Conservation (phyloP, 2,888 invertebrate genomes). For the Notodonta dromedarius region DNA sequence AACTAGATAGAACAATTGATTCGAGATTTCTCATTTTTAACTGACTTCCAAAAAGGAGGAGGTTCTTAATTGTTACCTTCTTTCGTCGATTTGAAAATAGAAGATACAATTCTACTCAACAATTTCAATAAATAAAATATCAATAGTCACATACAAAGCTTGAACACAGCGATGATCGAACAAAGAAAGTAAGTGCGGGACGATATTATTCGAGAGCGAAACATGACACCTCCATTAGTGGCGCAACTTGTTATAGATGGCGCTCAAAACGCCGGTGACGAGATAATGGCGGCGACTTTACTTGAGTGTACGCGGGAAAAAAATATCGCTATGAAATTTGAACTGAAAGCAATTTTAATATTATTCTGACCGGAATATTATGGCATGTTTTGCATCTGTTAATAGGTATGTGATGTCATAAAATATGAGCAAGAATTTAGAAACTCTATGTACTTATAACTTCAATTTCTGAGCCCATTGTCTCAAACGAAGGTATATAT, state of each 20-base stretch:
- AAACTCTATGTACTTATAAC: no score
- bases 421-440: no score
- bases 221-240: conserved; percentile 69
- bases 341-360: not conserved
- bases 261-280: conserved; percentile 48
- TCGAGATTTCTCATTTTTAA: no score
- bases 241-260: conserved; percentile 51
- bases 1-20: no score
- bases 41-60: no score
- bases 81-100: not conserved
- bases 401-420: not conserved
- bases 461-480: not conserved
- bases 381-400: not conserved
- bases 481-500: conserved; percentile 10
- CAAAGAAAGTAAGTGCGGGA: conserved; percentile 33
- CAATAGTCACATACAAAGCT: not conserved
- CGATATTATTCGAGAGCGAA: conserved; percentile 49
- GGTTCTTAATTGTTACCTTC: no score
- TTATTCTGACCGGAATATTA: not conserved
- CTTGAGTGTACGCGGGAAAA: conserved; percentile 20
- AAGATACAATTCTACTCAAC: not conserved
- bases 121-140: not conserved
- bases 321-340: conserved; percentile 8
- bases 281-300: conserved; percentile 35
- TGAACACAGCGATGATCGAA: conserved; percentile 11